Percentiles rank a stretch among this genome's conserved stretches.
phyloP scores from a whole-genome alignment of 2,113 vertebrate genomes.

The Pandion haliaetus region DNA sequence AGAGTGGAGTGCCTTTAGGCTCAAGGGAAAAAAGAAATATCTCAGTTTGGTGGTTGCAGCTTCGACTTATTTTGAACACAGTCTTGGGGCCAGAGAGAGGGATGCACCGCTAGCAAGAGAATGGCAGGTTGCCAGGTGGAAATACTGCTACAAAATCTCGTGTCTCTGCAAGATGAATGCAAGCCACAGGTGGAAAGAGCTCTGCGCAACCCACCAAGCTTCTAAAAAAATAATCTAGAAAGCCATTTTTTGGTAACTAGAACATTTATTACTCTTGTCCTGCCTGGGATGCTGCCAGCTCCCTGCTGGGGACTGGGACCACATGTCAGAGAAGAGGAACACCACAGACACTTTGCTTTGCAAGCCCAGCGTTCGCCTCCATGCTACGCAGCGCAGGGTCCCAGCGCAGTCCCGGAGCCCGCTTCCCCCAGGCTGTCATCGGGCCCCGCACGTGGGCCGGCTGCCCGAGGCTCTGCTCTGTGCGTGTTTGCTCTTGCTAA shows the following conservation, averaged over 20 bases:
- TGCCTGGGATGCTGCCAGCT: background rate
- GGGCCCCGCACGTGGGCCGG: accelerated
- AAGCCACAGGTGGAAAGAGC: background rate
- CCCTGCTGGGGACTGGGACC: background rate
- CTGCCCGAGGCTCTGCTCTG: background rate
- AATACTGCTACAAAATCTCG: background rate
- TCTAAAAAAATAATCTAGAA: background rate
- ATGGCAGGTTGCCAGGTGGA: background rate
- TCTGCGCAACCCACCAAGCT: background rate
- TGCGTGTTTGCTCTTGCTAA: background rate
- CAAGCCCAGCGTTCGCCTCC: background rate
- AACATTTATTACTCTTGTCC: background rate
- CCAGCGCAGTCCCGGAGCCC: background rate
- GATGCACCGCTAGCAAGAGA: background rate
- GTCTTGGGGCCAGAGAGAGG: background rate
- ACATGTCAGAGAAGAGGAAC: accelerated
- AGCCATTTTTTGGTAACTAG: background rate
- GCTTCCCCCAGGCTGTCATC: accelerated
- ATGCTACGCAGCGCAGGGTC: accelerated
- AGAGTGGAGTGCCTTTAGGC: background rate
- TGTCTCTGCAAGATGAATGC: background rate
- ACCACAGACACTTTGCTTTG: background rate
- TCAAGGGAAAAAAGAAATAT: background rate
- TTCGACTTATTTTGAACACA: background rate
- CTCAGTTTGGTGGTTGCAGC: background rate